Percentiles rank a stretch among this genome's conserved stretches.
Evolutionary conservation across 1,140 invertebrate species (phyloP).

Genomic region (Himalopsyche phryganea): DNA sequence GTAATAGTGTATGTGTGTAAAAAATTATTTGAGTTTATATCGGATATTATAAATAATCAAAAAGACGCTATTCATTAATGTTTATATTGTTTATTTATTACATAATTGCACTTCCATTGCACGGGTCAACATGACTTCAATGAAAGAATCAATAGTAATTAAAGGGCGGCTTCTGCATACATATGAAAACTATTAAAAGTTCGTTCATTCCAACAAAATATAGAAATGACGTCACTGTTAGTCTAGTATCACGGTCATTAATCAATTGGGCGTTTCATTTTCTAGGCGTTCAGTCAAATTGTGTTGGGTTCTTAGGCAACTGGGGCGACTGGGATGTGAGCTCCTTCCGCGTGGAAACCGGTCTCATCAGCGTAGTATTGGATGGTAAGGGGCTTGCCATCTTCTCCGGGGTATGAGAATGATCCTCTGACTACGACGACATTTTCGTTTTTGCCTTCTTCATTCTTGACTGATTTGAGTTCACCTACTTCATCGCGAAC

Average conservation of each 20-base stretch:
- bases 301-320: neutral
- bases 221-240: conserved; percentile 8
- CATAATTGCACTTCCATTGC: no score
- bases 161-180: neutral
- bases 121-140: no score
- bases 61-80: no score
- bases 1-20: no score
- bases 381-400: conserved; percentile 65
- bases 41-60: no score
- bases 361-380: conserved; percentile 77
- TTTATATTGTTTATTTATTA: no score
- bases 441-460: conserved; percentile 44
- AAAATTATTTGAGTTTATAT: no score
- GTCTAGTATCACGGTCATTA: neutral
- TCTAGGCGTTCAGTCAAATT: no score
- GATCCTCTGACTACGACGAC: conserved; percentile 40
- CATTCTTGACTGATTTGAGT: conserved; percentile 41
- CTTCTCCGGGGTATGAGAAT: conserved; percentile 66
- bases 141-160: neutral
- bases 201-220: conserved; percentile 15
- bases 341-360: conserved; percentile 71
- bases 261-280: no score
- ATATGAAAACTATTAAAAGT: neutral
- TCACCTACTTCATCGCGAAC: conserved; percentile 39
- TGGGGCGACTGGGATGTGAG: conserved; percentile 64